Base-by-base conservation (phyloP, 2,113 vertebrate genomes). In the Gymnarchus niloticus region DNA sequence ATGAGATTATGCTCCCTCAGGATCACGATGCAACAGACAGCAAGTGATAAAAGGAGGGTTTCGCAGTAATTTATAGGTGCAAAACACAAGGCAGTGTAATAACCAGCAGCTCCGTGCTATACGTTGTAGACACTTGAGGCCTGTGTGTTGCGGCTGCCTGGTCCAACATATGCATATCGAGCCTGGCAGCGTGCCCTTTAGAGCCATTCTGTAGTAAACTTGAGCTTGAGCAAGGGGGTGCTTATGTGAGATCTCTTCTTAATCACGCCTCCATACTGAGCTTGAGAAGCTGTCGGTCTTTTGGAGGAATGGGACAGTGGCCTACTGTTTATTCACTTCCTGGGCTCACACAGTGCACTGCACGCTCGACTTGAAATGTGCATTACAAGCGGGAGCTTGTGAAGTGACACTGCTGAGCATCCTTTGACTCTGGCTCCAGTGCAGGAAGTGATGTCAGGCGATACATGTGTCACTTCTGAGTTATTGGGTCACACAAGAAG, bases 101-200 rank as follows among this genome's bases (percentile, higher is more conserved):
- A n/a, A n/a, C n/a, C n/a, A n/a, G n/a, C n/a, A n/a, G n/a, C n/a
- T n/a, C n/a, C n/a, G n/a, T n/a, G 23, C 2, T 14, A 78, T 44
- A 10, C 10, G 14, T 1, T 78, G 33, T 14, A 37, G 5, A 41
- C 3, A 76, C 52, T 28, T 59, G 87, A 78, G 46, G 44, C 46
- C 81, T 41, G 78, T 83, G 81, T 81, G 48, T 65, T 81, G 51
- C 85, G 46, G n/a, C 33, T 59, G 69, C 49, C 78, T 65, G 46
- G 69, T 84, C 65, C 61, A 25, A 25, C 84, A 78, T 89, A 84
- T 48, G 48, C 76, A 52, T 85, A 90, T 89, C 41, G 85, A 90
- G 88, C 83, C 73, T 80, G 85, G 59, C 87, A 88, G 73, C 83
- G 46, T 56, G 65, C 85, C 86, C 80, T 69, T 52, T 59, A 85